phyloP scores from a whole-genome alignment of 2,797 vertebrate species.

The Sebastes iracundus region DNA sequence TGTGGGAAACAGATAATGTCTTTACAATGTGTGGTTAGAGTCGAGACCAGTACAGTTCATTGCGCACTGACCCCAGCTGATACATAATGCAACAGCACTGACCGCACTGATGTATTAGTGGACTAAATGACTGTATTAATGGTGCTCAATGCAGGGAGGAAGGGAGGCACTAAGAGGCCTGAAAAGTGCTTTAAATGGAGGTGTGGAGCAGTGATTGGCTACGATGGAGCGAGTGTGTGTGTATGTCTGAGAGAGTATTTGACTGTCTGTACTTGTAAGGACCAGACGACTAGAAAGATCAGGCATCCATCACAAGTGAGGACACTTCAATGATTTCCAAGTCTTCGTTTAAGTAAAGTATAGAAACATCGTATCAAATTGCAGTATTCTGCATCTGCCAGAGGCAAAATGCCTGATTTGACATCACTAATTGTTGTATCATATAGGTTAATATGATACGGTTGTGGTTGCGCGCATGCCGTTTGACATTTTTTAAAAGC shows the following conservation, averaged over 20 bases:
- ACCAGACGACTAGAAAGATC: not conserved
- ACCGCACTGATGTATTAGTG: conserved; percentile 73
- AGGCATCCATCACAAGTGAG: conserved; percentile 8
- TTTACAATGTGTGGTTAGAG: conserved; percentile 79
- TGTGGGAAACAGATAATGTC: conserved; percentile 70
- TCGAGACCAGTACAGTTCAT: conserved; percentile 71
- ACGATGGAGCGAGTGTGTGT: conserved; percentile 1
- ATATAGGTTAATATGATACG: not conserved
- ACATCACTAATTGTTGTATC: not conserved
- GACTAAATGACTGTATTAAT: conserved; percentile 75
- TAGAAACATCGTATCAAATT: not conserved
- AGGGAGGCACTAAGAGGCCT: conserved; percentile 57
- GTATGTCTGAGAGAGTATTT: not conserved
- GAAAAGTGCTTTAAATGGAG: conserved; percentile 72
- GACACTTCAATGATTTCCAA: not conserved
- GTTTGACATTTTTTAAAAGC: not conserved
- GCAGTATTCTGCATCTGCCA: not conserved
- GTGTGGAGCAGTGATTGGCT: conserved; percentile 56
- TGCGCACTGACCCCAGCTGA: conserved; percentile 68
- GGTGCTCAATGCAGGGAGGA: conserved; percentile 51
- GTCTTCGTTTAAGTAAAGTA: not conserved
- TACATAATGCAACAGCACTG: conserved; percentile 80
- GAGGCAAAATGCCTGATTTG: not conserved
- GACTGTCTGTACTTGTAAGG: not conserved
- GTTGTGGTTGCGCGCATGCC: not conserved